phyloP scores from a whole-genome alignment of 2,888 invertebrate genomes.

The Malthinus flaveolus region DNA sequence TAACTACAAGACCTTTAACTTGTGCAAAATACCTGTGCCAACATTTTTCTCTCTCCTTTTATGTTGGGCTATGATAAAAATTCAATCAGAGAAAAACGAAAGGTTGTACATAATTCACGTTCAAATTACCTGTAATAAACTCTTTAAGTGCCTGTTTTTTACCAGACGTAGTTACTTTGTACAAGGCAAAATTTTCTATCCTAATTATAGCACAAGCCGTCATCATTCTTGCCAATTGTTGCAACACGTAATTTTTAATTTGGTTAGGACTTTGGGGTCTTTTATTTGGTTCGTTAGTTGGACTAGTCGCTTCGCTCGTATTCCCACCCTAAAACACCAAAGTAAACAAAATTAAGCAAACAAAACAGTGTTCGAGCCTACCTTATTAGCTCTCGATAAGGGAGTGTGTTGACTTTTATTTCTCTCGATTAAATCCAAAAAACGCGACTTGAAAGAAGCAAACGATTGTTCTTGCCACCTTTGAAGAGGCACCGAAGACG shows the following conservation, averaged over 20 bases:
- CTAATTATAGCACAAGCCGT: slow-evolving; percentile 88
- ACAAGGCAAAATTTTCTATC: slow-evolving; percentile 89
- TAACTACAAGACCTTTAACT: slow-evolving; percentile 7
- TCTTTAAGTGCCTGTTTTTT: slow-evolving; percentile 78
- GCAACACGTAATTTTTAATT: slow-evolving; percentile 67
- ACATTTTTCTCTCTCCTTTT: slow-evolving; percentile 59
- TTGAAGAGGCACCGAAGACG: slow-evolving; percentile 71
- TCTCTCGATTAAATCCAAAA: slow-evolving; percentile 76
- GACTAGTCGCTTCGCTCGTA: slow-evolving; percentile 11
- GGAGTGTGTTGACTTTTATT: slow-evolving; percentile 58
- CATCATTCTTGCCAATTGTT: slow-evolving; percentile 84
- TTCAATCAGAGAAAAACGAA: slow-evolving; percentile 8
- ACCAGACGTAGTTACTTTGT: slow-evolving; percentile 77
- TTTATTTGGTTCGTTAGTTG: slow-evolving; percentile 22
- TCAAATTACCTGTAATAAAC: slow-evolving; percentile 69
- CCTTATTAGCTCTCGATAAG: slow-evolving; percentile 49
- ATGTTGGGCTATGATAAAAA: slow-evolving; percentile 57
- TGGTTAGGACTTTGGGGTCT: slow-evolving; percentile 50
- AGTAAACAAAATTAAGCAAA: neutral
- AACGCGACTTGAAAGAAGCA: slow-evolving; percentile 73
- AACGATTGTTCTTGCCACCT: slow-evolving; percentile 89
- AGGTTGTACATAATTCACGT: neutral
- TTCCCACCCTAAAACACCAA: neutral
- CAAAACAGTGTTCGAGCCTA: slow-evolving; percentile 6
- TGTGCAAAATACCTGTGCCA: slow-evolving; percentile 42